Evolutionary conservation across 2,888 invertebrate genomes (phyloP), one percentile per base, ranked within the genome.

Genomic region (Cheilosia impressa): DNA sequence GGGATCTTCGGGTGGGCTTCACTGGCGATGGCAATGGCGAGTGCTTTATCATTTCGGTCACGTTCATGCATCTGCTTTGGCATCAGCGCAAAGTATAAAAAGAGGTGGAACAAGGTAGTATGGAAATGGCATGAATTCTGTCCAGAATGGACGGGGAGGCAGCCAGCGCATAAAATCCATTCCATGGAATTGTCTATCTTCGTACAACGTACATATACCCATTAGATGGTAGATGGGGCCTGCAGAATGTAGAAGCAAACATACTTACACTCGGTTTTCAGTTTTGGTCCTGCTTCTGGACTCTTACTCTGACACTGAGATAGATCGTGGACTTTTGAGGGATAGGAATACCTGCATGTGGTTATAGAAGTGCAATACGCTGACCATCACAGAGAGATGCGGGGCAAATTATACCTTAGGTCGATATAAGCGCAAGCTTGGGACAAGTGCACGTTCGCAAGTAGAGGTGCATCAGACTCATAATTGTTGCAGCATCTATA

Each of bases 31-130:
- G 38, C 38, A 13, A 38, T 38, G 50, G 34, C 47, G 45, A 68
- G 76, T 68, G 88, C 89, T 89, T 90, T 89, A 90, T 89, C 89
- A 90, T 90, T 90, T 90, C 89, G 89, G 90, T 90, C 91, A 90
- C 90, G 91, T 90, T 90, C 68, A 57, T 76, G 77, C 77, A 87
- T 87, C 80, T 81, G 80, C 85, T 69, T 80, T 72, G 76, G 80
- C 80, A 24, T 52, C 52, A 77, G 72, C 69, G 81, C 63, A 77
- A 68, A 62, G 57, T 31, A 68, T 52, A 76, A 71, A 85, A 81
- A 63, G 81, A 85, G 85, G 85, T 81, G 81, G 85, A 68, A 81
- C 81, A 65, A 58, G 69, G 69, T 84, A 84, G 69, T 84, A 84
- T 75, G 81, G 76, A 85, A 81, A 85, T 85, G 81, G 76, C 62